phyloP scores from a whole-genome alignment of 1,140 invertebrate genomes.

The Drosophila triauraria region DNA sequence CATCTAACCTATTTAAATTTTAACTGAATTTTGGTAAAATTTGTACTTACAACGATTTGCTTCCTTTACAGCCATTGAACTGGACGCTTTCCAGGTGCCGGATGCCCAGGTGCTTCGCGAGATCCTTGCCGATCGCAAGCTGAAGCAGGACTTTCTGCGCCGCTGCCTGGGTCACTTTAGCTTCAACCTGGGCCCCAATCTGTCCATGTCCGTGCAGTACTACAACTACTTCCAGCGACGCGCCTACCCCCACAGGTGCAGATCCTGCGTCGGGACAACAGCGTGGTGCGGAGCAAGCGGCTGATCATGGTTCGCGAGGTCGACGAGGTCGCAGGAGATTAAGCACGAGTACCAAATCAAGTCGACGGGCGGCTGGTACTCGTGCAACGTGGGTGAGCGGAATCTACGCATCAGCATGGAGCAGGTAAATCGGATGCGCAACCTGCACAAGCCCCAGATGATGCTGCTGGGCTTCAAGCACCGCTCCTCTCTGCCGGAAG shows the following conservation, averaged over 20 bases:
- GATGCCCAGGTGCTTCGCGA: slow-evolving; percentile 69
- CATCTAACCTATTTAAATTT: slow-evolving; percentile 4
- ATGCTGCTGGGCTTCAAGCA: slow-evolving; percentile 81
- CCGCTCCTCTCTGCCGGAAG: slow-evolving; percentile 48
- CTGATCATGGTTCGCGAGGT: slow-evolving; percentile 60
- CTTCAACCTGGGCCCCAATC: slow-evolving; percentile 65
- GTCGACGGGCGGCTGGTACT: slow-evolving; percentile 66
- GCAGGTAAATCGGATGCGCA: slow-evolving; percentile 61
- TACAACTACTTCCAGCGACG: slow-evolving; percentile 75
- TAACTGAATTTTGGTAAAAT: not conserved
- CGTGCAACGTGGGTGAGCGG: slow-evolving; percentile 52
- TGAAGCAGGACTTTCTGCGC: slow-evolving; percentile 70
- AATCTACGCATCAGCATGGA: slow-evolving; percentile 57
- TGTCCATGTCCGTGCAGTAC: slow-evolving; percentile 69
- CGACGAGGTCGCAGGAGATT: slow-evolving; percentile 49
- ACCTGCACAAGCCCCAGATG: slow-evolving; percentile 69
- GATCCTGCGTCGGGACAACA: slow-evolving; percentile 69
- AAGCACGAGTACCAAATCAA: slow-evolving; percentile 68
- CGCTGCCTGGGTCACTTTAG: slow-evolving; percentile 77
- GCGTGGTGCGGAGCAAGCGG: slow-evolving; percentile 63
- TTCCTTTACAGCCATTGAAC: slow-evolving; percentile 55
- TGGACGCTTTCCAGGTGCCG: slow-evolving; percentile 65
- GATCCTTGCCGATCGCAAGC: slow-evolving; percentile 74
- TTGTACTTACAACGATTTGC: not conserved
- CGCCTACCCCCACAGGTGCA: slow-evolving; percentile 66